A percentile compares a stretch with the other conserved stretches of the same genome.
Evolutionary conservation across 2,113 vertebrate species (phyloP).

Genomic region (Anguilla japonica): DNA sequence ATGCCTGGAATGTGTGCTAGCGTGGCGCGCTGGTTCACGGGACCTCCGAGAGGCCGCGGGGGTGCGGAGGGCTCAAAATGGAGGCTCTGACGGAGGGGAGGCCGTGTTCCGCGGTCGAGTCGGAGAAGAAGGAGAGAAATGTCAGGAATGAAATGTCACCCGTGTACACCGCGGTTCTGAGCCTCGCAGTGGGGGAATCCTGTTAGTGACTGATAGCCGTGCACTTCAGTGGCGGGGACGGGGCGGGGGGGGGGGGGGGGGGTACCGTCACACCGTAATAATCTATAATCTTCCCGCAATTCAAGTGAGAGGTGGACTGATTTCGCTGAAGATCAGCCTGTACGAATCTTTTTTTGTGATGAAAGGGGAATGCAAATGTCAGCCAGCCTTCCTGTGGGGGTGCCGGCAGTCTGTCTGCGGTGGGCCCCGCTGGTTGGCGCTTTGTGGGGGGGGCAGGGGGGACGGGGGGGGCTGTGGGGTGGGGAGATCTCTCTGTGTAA

Average conservation of each 20-base stretch:
- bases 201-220: background rate
- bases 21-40: background rate
- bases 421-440: background rate
- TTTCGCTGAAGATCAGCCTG: background rate
- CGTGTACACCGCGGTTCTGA: background rate
- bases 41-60: background rate
- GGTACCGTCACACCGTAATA: background rate
- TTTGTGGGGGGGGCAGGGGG: background rate
- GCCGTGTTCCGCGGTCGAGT: background rate
- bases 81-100: background rate
- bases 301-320: conserved; percentile 6
- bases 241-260: background rate
- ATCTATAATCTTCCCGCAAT: background rate
- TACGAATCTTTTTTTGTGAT: conserved; percentile 7
- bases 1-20: background rate
- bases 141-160: background rate
- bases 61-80: background rate
- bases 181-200: background rate
- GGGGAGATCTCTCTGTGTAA: conserved; percentile 9
- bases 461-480: too few relatives aligned
- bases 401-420: background rate
- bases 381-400: conserved; percentile 2
- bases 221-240: background rate
- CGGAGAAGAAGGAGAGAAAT: background rate
- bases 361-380: conserved; percentile 5